These are phyloP conservation scores for Apis cerana DNA, from an alignment of 1,140 invertebrate genomes.

Conservation along the genomic window DNA sequence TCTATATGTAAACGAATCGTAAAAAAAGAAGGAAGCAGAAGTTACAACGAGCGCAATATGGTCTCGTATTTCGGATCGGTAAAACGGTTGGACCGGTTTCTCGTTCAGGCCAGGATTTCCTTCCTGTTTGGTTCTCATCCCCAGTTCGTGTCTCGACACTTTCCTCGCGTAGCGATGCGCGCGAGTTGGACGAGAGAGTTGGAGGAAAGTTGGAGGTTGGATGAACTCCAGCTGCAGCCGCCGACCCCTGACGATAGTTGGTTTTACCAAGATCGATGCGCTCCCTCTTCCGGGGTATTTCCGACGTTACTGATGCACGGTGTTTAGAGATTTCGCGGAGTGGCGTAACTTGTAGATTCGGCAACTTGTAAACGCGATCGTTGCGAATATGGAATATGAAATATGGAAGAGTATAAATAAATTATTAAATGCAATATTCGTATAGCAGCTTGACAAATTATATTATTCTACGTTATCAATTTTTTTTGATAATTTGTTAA, in stretches of 20 bases:
- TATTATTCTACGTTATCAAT: no score
- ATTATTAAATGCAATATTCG: no score
- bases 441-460: no score
- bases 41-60: neutral
- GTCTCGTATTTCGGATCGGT: neutral
- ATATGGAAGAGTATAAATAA: no score
- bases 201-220: neutral
- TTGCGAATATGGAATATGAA: no score
- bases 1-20: neutral
- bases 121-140: neutral
- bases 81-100: slow-evolving; percentile 7
- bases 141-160: neutral
- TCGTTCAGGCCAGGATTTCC: neutral
- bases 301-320: neutral
- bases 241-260: neutral
- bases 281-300: neutral
- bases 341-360: neutral
- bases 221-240: neutral
- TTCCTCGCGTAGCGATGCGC: neutral
- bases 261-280: neutral
- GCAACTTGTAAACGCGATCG: neutral
- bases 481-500: no score
- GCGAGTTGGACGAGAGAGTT: neutral
- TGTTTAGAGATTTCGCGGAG: neutral
- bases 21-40: neutral